phyloP scores from a whole-genome alignment of 1,140 invertebrate genomes.

The Propsilocerus akamusi region DNA sequence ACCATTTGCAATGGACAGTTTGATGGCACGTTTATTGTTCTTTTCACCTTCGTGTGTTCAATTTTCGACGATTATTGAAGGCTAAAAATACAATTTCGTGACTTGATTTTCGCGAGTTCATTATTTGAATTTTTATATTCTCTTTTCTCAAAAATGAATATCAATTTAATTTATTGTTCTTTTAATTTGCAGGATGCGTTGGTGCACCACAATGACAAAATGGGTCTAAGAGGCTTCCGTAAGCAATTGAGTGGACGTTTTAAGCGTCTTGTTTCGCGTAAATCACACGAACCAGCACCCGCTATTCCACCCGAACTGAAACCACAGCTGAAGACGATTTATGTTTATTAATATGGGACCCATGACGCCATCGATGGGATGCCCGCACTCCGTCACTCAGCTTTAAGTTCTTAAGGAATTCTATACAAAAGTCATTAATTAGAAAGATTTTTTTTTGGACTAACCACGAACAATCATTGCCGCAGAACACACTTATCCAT shows the following conservation, averaged over 20 bases:
- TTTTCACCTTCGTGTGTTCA: no score
- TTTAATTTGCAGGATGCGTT: slow-evolving; percentile 47
- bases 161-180: slow-evolving; percentile 12
- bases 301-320: slow-evolving; percentile 69
- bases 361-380: neutral
- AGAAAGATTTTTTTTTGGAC: neutral
- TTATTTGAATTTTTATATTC: no score
- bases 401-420: no score
- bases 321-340: slow-evolving; percentile 73
- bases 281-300: slow-evolving; percentile 56
- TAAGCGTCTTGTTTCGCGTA: slow-evolving; percentile 61
- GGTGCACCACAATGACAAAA: slow-evolving; percentile 50
- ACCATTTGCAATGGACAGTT: no score
- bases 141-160: no score
- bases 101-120: no score
- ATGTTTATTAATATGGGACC: slow-evolving; percentile 50
- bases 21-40: no score
- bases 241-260: slow-evolving; percentile 67
- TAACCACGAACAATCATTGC: neutral
- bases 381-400: no score
- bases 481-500: neutral
- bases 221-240: slow-evolving; percentile 56
- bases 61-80: no score
- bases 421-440: neutral
- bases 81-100: no score